phyloP scores from a whole-genome alignment of 2,113 vertebrate species.

The Oryzias javanicus region DNA sequence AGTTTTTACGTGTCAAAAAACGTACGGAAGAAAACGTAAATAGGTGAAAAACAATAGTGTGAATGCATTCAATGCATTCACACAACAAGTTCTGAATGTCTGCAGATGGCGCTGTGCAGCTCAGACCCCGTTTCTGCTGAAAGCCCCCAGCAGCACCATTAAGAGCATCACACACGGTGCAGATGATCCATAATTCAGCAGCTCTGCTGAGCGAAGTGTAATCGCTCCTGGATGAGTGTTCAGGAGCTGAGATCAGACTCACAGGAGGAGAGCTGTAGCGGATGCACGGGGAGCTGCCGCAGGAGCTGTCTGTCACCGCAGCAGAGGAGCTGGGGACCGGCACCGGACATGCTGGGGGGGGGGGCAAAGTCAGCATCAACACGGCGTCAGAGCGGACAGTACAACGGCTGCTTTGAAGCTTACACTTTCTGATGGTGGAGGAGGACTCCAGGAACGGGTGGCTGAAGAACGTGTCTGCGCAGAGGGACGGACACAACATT shows the following conservation, averaged over 20 bases:
- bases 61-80: no score
- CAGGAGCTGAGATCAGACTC: constrained; percentile 67
- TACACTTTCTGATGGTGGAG: constrained; percentile 91
- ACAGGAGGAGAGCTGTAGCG: constrained; percentile 93
- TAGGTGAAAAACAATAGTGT: no score
- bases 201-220: constrained; percentile 1
- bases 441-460: constrained; percentile 93
- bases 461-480: constrained; percentile 88
- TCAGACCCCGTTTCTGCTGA: not conserved
- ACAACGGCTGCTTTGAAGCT: constrained; percentile 51
- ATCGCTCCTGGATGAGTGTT: constrained; percentile 19
- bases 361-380: not conserved
- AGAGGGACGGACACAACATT: constrained; percentile 17
- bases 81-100: no score
- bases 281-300: constrained; percentile 87
- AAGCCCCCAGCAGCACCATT: not conserved
- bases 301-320: constrained; percentile 84
- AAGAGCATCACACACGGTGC: not conserved
- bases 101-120: not conserved
- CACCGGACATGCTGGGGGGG: constrained; percentile 86
- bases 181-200: constrained; percentile 3
- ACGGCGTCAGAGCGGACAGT: not conserved
- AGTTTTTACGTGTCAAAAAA: no score
- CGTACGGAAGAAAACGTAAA: no score
- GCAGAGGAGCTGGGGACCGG: constrained; percentile 85